These are phyloP conservation scores for Temnothorax longispinosus DNA, from an alignment of 1,140 invertebrate genomes.

Conservation along the genomic window DNA sequence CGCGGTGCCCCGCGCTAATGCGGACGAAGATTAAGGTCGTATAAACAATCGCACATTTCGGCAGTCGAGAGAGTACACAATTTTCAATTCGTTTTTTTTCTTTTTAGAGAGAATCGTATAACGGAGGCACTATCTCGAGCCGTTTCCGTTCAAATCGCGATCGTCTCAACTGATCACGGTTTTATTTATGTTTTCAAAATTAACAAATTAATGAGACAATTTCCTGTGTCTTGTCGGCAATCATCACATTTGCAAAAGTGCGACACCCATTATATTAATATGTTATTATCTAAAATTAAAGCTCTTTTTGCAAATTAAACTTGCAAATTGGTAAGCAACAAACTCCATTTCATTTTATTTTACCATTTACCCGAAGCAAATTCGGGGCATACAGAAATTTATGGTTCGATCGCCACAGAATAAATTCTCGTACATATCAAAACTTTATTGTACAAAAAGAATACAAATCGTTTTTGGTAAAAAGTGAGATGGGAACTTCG, in stretches of 20 bases:
- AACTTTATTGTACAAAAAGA: neutral
- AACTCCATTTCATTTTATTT: neutral
- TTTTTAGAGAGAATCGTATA: neutral
- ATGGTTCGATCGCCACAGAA: neutral
- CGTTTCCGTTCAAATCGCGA: neutral
- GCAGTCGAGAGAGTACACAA: too few relatives aligned
- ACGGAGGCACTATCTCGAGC: neutral
- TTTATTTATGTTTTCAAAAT: neutral
- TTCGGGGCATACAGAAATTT: conserved; percentile 5
- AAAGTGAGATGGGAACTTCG: neutral
- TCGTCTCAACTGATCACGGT: neutral
- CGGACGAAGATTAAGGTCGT: neutral
- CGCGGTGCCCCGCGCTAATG: neutral
- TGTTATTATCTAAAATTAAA: neutral
- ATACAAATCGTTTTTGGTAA: conserved; percentile 14
- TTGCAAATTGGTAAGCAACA: neutral
- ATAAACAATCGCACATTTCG: conserved; percentile 12
- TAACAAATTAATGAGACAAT: neutral
- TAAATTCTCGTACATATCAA: neutral
- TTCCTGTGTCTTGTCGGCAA: neutral
- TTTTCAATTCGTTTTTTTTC: neutral
- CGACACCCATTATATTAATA: neutral
- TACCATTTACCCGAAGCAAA: neutral
- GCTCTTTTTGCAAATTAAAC: neutral
- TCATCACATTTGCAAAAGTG: too few relatives aligned